Evolutionary conservation across 2,888 invertebrate species (phyloP).

Genomic region (Nephrotoma guestfalica): DNA sequence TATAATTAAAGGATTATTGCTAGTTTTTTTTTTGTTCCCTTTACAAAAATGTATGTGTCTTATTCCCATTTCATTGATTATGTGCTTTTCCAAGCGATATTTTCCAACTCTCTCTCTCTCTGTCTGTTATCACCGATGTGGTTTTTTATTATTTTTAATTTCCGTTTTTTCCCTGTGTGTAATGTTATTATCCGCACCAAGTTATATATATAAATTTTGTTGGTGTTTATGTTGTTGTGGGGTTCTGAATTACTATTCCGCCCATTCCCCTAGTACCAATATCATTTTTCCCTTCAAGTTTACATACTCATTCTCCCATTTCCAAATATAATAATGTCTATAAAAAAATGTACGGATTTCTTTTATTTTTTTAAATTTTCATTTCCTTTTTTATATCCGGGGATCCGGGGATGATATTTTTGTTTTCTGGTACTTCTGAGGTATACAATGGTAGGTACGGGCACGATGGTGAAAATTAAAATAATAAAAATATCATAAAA

Average conservation of each 20-base stretch:
- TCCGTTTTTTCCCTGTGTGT: background rate
- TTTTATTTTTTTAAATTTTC: background rate
- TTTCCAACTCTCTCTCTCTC: background rate
- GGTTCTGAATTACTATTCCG: background rate
- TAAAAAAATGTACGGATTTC: background rate
- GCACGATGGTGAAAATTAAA: background rate
- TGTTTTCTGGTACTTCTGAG: background rate
- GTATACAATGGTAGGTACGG: background rate
- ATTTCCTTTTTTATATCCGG: background rate
- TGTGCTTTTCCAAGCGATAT: background rate
- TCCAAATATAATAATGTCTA: background rate
- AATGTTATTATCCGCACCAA: background rate
- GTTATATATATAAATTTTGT: background rate
- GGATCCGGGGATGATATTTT: background rate
- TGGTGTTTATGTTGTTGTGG: background rate
- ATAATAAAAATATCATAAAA: background rate
- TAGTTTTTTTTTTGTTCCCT: background rate
- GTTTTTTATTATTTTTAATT: background rate
- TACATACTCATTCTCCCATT: background rate
- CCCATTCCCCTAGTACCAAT: background rate
- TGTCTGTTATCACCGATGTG: background rate
- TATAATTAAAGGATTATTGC: background rate
- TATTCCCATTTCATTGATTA: background rate
- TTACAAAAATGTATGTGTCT: background rate
- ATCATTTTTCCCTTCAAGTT: background rate